phyloP scores from a whole-genome alignment of 2,797 vertebrate genomes.

The Helarctos malayanus region DNA sequence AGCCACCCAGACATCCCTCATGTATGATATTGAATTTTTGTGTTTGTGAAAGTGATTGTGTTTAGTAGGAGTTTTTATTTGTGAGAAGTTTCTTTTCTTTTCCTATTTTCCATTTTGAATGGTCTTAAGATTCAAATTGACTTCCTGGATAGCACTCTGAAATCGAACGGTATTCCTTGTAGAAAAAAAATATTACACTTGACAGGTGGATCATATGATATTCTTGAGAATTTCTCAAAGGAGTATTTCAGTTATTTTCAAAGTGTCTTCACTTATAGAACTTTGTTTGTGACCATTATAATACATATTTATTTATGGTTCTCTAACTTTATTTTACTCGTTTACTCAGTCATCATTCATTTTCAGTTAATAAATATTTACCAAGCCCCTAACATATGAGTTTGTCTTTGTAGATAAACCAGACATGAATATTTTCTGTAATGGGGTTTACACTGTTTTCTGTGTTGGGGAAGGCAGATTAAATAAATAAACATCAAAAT shows the following conservation, averaged over 20 bases:
- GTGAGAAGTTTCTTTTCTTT: background rate
- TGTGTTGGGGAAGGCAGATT: background rate
- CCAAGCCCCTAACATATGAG: background rate
- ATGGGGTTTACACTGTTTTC: background rate
- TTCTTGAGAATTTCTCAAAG: background rate
- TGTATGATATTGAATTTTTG: background rate
- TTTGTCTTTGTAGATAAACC: background rate
- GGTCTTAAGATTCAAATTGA: slow-evolving; percentile 5
- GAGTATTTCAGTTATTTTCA: background rate
- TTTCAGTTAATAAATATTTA: slow-evolving; percentile 47
- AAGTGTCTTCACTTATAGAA: background rate
- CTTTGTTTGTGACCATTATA: background rate
- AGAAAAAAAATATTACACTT: background rate
- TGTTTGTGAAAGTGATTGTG: background rate
- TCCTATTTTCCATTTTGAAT: background rate
- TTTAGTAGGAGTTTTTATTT: slow-evolving; percentile 15
- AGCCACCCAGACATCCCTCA: background rate
- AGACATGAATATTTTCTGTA: background rate
- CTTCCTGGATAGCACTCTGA: background rate
- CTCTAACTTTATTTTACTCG: slow-evolving; percentile 1
- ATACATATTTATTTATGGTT: background rate
- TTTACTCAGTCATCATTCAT: background rate
- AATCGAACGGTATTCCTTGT: background rate
- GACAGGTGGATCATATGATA: background rate
- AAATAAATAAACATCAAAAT: background rate